Conservation (phyloP, 2,797 vertebrate species). For the Novumbra hubbsi region DNA sequence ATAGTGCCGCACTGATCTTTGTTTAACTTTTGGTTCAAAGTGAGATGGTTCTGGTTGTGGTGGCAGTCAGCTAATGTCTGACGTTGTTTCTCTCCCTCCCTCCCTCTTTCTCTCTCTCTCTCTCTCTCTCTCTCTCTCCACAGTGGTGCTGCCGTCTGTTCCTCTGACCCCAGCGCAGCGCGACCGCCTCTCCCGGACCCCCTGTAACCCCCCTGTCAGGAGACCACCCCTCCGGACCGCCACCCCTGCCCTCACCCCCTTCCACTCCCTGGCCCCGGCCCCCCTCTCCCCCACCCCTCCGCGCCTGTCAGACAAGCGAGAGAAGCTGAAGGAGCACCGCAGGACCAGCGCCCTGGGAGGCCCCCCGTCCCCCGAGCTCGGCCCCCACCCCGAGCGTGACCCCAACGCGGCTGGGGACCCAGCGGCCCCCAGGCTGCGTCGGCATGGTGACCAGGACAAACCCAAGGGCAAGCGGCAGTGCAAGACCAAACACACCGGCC, state of each 20-base stretch:
- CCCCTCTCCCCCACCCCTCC: constrained; percentile 60
- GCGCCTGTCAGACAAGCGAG: constrained; percentile 76
- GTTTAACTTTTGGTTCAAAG: not conserved
- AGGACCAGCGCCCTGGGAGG: constrained; percentile 73
- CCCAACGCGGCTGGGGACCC: not conserved
- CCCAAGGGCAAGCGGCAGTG: constrained; percentile 90
- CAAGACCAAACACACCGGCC: constrained; percentile 89
- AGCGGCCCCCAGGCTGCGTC: constrained; percentile 76
- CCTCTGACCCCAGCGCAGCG: constrained; percentile 70
- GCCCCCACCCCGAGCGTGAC: constrained; percentile 46
- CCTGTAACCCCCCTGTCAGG: constrained; percentile 11
- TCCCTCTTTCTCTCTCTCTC: constrained; percentile 6
- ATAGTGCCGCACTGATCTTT: not conserved
- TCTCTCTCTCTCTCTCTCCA: constrained; percentile 10
- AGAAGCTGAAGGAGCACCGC: constrained; percentile 83
- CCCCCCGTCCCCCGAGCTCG: constrained; percentile 38
- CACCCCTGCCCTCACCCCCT: constrained; percentile 59
- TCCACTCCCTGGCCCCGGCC: constrained; percentile 9
- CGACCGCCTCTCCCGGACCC: constrained; percentile 57
- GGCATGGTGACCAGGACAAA: constrained; percentile 79
- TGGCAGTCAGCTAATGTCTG: not conserved
- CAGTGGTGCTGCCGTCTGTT: constrained; percentile 67
- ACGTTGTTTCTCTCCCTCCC: constrained; percentile 8
- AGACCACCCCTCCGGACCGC: constrained; percentile 69
- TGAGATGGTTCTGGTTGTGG: not conserved